A percentile compares a stretch with the other conserved stretches of the same genome.
phyloP scores from a whole-genome alignment of 2,888 invertebrate species.

The Philhelius pedissequus region DNA sequence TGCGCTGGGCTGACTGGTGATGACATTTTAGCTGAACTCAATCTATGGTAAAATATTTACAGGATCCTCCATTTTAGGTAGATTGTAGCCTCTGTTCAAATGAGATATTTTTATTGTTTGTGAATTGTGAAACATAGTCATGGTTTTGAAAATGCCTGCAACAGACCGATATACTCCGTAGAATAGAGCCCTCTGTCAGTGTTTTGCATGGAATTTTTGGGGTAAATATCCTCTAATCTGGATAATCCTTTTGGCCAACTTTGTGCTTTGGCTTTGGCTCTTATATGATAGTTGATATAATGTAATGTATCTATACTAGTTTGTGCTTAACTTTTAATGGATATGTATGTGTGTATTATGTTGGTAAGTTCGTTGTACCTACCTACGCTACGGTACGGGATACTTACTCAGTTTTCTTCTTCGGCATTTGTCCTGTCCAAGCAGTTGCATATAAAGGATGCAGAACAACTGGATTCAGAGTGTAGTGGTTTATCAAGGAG shows the following conservation, averaged over 20 bases:
- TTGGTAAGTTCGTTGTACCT: slow-evolving; percentile 48
- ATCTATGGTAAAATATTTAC: slow-evolving; percentile 1
- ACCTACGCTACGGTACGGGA: too few species aligned
- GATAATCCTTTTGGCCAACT: slow-evolving; percentile 62
- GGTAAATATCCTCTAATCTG: slow-evolving; percentile 62
- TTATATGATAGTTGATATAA: not conserved
- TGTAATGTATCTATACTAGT: not conserved
- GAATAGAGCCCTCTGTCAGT: not conserved
- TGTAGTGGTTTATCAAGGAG: not conserved
- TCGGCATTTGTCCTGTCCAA: slow-evolving; percentile 68
- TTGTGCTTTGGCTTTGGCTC: slow-evolving; percentile 31
- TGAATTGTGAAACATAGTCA: slow-evolving; percentile 6
- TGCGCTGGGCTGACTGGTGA: not conserved
- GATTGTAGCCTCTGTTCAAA: slow-evolving; percentile 7
- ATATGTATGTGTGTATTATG: not conserved
- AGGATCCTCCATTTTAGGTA: not conserved
- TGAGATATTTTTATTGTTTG: slow-evolving; percentile 17
- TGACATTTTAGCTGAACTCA: slow-evolving; percentile 24
- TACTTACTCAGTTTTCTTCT: slow-evolving; percentile 74
- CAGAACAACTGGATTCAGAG: slow-evolving; percentile 41
- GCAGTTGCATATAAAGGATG: slow-evolving; percentile 67
- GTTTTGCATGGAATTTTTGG: slow-evolving; percentile 42
- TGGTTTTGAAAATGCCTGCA: slow-evolving; percentile 30
- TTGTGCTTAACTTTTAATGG: slow-evolving; percentile 5
- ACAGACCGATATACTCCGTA: not conserved